These are phyloP conservation scores for Clytia hemisphaerica DNA, from an alignment of 30 jellyfish, hydroid and myxozoan species.

Conservation along the genomic window DNA sequence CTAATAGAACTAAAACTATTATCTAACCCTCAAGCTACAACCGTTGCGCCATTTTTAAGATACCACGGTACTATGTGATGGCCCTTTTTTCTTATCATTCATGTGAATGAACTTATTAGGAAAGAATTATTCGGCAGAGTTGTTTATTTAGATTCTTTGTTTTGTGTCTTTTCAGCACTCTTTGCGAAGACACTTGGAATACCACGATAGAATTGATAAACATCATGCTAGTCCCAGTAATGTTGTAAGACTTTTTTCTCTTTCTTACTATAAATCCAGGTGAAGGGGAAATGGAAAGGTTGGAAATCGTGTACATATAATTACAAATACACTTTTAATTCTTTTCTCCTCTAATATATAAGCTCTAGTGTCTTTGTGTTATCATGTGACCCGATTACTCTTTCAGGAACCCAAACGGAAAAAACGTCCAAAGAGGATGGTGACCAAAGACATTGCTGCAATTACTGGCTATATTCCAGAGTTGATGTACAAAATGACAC, in stretches of 20 bases:
- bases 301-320: neutral
- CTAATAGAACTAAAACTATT: too few relatives aligned
- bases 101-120: too few relatives aligned
- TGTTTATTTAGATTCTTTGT: neutral
- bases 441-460: neutral
- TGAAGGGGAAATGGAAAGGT: neutral
- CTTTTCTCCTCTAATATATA: neutral
- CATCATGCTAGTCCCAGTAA: neutral
- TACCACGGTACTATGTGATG: too few relatives aligned
- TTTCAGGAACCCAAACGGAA: constrained; percentile 11
- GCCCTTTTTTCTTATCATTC: too few relatives aligned
- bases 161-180: neutral
- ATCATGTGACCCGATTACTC: too few relatives aligned
- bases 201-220: constrained; percentile 8
- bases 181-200: constrained; percentile 21
- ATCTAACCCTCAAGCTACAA: neutral
- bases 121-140: too few relatives aligned
- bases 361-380: neutral
- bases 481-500: constrained; percentile 23
- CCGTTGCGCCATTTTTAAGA: neutral
- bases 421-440: constrained; percentile 21
- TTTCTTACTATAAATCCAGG: too few relatives aligned
- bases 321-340: neutral
- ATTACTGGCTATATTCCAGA: constrained; percentile 29
- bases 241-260: neutral